Evolutionary conservation across 92 coral and sea anemone genomes (phyloP).

Genomic region (Epizoanthus ramosus): DNA sequence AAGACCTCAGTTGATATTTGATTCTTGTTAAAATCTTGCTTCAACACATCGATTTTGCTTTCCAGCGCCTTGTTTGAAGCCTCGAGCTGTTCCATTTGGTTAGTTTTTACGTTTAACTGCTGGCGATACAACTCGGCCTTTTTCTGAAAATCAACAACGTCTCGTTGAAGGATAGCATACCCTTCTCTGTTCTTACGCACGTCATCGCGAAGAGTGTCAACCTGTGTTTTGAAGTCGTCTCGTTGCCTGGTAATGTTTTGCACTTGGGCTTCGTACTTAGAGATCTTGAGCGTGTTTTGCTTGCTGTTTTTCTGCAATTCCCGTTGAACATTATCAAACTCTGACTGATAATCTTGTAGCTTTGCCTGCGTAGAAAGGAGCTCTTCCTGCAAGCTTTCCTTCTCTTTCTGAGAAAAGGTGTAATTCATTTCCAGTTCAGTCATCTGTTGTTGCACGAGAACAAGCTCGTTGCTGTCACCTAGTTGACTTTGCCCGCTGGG

Average conservation of each 20-base stretch:
- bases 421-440: constrained; percentile 94
- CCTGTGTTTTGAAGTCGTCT: constrained; percentile 86
- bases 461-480: constrained; percentile 69
- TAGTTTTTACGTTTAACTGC: constrained; percentile 79
- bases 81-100: constrained; percentile 80
- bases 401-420: constrained; percentile 86
- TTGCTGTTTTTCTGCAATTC: constrained; percentile 90
- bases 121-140: constrained; percentile 79
- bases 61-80: constrained; percentile 84
- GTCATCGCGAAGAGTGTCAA: constrained; percentile 83
- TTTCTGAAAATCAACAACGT: constrained; percentile 86
- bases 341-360: constrained; percentile 84
- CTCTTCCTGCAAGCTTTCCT: constrained; percentile 91
- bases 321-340: constrained; percentile 82
- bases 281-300: constrained; percentile 77
- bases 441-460: constrained; percentile 81
- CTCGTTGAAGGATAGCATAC: constrained; percentile 83
- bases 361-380: constrained; percentile 74
- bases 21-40: constrained; percentile 86
- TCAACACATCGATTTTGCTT: constrained; percentile 79
- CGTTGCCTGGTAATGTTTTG: constrained; percentile 86
- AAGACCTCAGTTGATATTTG: constrained; percentile 86
- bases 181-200: constrained; percentile 82
- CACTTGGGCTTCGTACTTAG: constrained; percentile 90
- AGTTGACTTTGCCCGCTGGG: constrained; percentile 59